Conservation (phyloP, 2,888 invertebrate genomes). For the Meteorus colon region DNA sequence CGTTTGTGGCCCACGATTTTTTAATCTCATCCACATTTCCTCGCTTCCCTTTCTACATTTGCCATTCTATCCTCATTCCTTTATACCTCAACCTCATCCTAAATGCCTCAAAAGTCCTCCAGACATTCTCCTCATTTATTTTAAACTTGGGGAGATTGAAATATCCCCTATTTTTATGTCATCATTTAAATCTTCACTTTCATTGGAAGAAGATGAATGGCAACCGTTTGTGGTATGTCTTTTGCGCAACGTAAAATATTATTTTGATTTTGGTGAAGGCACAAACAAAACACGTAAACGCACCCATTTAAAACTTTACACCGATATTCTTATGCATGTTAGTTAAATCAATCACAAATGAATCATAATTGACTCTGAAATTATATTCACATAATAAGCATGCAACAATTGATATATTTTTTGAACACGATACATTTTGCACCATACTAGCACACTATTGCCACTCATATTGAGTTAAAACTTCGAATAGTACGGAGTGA, state of each 20-base stretch:
- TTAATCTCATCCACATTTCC: background rate
- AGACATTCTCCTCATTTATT: constrained; percentile 13
- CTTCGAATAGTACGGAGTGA: background rate
- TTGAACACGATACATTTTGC: background rate
- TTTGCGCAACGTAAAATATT: background rate
- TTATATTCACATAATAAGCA: background rate
- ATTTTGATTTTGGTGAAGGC: background rate
- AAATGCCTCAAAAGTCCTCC: background rate
- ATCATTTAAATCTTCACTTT: background rate
- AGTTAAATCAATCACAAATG: background rate
- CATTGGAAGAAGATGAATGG: constrained; percentile 22
- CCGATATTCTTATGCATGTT: background rate
- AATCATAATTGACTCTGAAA: background rate
- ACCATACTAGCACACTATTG: background rate
- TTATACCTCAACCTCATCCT: background rate
- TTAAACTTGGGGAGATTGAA: constrained; percentile 24
- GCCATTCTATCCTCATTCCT: constrained; percentile 9
- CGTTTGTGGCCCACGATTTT: constrained; percentile 24
- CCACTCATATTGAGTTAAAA: background rate
- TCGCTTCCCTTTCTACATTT: background rate
- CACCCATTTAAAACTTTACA: background rate
- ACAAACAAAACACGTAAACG: background rate
- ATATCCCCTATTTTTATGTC: background rate
- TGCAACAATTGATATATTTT: background rate
- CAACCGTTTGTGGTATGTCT: constrained; percentile 19